Evolutionary conservation across 2,888 invertebrate species (phyloP), one percentile per base, ranked within the genome.

Genomic region (Lepidocyrtoides sp.): DNA sequence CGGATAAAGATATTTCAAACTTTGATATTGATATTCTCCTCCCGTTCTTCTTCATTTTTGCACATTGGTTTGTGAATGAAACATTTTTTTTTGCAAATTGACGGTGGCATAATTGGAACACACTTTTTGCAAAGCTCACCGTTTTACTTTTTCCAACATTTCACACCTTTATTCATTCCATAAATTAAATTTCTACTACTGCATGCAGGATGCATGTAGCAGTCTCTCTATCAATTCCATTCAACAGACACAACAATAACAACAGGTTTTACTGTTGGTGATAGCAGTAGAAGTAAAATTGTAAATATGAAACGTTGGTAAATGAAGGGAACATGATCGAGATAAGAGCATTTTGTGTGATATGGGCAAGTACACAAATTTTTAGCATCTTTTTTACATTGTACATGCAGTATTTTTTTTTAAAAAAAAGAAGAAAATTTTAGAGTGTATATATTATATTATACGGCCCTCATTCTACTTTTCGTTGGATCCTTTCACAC

Each of bases 211-310:
- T n/a, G n/a, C 36, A 36, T 36, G 7, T 36, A 36, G n/a, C n/a
- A n/a, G 36, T 2, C 36, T n/a, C 10, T 23, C 0, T 17, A 41
- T 72, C 36, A 20, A 10, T 72, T 12, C 20, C 17, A 20, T 41
- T 36, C 72, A 72, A 36, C 20, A 36, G 23, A 72, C 23, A 36
- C 41, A 72, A 72, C 41, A 72, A 41, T 41, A 72, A 72, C 72
- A 72, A 72, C 72, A 72, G 72, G 72, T 72, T 72, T 44, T 72
- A 41, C 44, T 72, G 41, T 12, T n/a, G 4, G 36, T 32, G 41
- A 10, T 23, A 23, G 10, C 26, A 36, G 36, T 36, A 36, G 36
- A 4, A 7, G 36, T 7, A 36, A 36, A 4, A 4, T 36, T 36
- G 36, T 36, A 36, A 23, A 17, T n/a, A 60, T 12, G 7, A 54